Conservation (phyloP, 2,797 vertebrate species). For the Saxicola maurus region DNA sequence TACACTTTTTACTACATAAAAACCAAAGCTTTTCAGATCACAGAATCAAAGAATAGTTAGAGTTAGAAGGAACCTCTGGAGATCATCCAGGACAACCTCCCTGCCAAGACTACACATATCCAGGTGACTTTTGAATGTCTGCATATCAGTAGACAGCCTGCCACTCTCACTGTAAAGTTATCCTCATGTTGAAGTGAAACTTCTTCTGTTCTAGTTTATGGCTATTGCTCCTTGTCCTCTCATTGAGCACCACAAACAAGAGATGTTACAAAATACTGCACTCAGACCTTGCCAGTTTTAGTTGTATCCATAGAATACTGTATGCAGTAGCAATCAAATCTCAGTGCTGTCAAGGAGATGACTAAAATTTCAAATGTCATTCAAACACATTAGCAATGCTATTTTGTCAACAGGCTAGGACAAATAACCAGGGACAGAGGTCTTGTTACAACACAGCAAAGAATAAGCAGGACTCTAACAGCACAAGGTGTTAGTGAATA, state of each 20-base stretch:
- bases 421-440: background rate
- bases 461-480: background rate
- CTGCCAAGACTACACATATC: background rate
- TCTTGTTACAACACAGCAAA: background rate
- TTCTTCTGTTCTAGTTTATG: background rate
- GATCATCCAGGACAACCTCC: background rate
- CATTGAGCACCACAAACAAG: background rate
- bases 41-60: background rate
- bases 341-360: background rate
- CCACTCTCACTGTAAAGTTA: background rate
- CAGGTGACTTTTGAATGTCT: background rate
- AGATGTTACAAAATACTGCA: background rate
- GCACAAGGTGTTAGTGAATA: background rate
- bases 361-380: background rate
- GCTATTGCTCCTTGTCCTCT: background rate
- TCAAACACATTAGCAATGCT: background rate
- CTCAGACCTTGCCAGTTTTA: background rate
- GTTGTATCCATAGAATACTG: background rate
- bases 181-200: background rate
- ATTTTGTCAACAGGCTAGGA: background rate
- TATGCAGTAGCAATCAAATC: background rate
- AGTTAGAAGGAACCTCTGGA: background rate
- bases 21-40: background rate
- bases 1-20: background rate
- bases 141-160: background rate